Base-by-base conservation (phyloP, 2,888 invertebrate genomes). In the Syrphus vitripennis region DNA sequence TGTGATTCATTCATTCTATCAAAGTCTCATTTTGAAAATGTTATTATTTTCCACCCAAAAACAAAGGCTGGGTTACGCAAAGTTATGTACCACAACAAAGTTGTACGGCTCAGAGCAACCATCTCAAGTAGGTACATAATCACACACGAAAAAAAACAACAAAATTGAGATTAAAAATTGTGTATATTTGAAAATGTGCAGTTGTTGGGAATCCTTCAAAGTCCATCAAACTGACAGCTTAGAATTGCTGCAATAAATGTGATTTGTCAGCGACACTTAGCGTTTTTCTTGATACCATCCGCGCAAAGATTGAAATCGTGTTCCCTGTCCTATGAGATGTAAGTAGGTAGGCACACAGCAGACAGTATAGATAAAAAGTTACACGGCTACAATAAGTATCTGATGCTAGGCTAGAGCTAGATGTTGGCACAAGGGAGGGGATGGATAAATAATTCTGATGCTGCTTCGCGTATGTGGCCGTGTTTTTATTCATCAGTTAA, bases 151-250 rank as follows among this genome's bases (percentile, higher is more conserved):
- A 59, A 10, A 12, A 26, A 81, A 82, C 82, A 86, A 69, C 86
- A 74, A 57, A 77, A 82, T 63, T 82, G 74, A 86, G 86, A 86
- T 86, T 86, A 82, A 86, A 86, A 82, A 78, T 86, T 86, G 82
- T 86, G 86, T 86, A 74, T 70, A 86, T 86, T 82, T 74, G 82
- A 86, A n/a, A 81, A 86, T 71, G 76, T 83, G 87, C 88, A 88
- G 88, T 88, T 88, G 88, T 83, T 88, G 77, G 63, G 76, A 87
- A 88, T 88, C 87, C 83, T 82, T 88, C 88, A 88, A 88, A 87
- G 87, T 88, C 88, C 88, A 83, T 88, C 88, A 88, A 87, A 79
- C 24, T 87, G 87, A 83, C 87, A 83, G 83, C 80, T 37, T 65
- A 81, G 87, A 87, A 87, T 79, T 79, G 83, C 87, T 87, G 83